Percentiles rank a stretch among this genome's conserved stretches.
These are phyloP conservation scores for Amia ocellicauda DNA, from an alignment of 2,113 vertebrate species.

Conservation along the genomic window DNA sequence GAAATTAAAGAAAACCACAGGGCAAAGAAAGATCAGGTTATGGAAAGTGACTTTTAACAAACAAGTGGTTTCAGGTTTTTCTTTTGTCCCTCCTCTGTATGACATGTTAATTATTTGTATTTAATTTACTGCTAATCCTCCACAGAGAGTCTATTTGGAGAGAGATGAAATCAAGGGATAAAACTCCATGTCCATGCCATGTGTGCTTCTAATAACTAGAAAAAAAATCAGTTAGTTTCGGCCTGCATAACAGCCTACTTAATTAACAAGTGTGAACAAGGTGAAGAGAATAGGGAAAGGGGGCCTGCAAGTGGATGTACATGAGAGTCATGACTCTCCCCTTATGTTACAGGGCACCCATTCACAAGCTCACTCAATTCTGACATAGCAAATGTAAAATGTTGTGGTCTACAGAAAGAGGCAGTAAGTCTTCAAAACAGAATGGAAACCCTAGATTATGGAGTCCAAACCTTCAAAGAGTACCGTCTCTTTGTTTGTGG, in stretches of 20 bases:
- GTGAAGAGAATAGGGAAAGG: neutral
- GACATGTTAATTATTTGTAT: constrained; percentile 56
- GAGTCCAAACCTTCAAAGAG: too few species aligned
- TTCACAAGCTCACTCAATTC: too few species aligned
- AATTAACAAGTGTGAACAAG: constrained; percentile 40
- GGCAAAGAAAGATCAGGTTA: constrained; percentile 48
- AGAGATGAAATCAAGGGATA: constrained; percentile 41
- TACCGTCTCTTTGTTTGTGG: too few species aligned
- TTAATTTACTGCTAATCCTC: constrained; percentile 55
- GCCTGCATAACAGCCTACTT: constrained; percentile 38
- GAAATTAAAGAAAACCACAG: too few species aligned
- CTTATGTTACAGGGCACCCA: too few species aligned
- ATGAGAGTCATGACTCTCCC: too few species aligned
- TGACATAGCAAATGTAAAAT: too few species aligned
- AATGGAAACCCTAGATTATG: too few species aligned
- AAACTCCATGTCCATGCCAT: constrained; percentile 61
- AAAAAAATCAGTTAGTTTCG: constrained; percentile 27
- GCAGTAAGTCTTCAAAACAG: too few species aligned
- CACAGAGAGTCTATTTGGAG: constrained; percentile 36
- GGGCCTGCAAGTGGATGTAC: too few species aligned
- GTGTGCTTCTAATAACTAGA: constrained; percentile 55
- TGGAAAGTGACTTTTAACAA: constrained; percentile 43
- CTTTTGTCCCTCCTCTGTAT: constrained; percentile 39
- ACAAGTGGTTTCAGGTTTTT: constrained; percentile 41
- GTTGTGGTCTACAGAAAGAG: too few species aligned